Evolutionary conservation across 2,797 vertebrate species (phyloP).

Genomic region (Xenentodon cancila): DNA sequence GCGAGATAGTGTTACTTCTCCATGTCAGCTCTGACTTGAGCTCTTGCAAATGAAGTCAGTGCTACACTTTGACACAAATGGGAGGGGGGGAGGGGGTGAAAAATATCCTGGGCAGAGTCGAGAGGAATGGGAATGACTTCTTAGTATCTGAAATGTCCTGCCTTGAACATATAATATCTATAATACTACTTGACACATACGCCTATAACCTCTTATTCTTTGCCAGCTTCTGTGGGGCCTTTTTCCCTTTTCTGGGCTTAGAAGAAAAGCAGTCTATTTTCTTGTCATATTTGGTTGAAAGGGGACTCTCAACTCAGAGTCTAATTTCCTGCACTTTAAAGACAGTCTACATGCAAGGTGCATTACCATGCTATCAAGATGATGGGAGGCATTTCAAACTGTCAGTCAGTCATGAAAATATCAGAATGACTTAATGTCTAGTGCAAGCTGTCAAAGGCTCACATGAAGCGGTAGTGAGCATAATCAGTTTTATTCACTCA

Average conservation of each 20-base stretch:
- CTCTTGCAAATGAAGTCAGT: conserved; percentile 71
- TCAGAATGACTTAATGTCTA: conserved; percentile 71
- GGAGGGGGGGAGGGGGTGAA: conserved; percentile 3
- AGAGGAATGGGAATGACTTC: conserved; percentile 71
- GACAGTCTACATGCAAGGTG: conserved; percentile 73
- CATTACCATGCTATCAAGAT: conserved; percentile 81
- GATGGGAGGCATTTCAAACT: conserved; percentile 78
- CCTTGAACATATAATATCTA: conserved; percentile 75
- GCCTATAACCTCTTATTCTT: conserved; percentile 72
- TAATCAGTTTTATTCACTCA: conserved; percentile 76
- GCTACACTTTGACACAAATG: conserved; percentile 60
- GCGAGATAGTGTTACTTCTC: conserved; percentile 60
- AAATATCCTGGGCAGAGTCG: conserved; percentile 53
- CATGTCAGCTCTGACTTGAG: conserved; percentile 65
- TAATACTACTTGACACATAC: conserved; percentile 80
- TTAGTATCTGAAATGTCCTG: conserved; percentile 77
- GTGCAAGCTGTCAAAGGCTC: conserved; percentile 66
- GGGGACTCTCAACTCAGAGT: conserved; percentile 74
- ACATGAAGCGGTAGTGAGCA: conserved; percentile 56
- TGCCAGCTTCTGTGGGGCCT: conserved; percentile 65
- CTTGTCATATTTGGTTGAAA: conserved; percentile 81
- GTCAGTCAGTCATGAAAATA: conserved; percentile 78
- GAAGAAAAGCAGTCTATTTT: conserved; percentile 77
- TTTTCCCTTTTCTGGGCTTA: conserved; percentile 47
- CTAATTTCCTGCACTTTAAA: conserved; percentile 82